Conservation (phyloP, 2,113 vertebrate species). For the Scolopax mira region DNA sequence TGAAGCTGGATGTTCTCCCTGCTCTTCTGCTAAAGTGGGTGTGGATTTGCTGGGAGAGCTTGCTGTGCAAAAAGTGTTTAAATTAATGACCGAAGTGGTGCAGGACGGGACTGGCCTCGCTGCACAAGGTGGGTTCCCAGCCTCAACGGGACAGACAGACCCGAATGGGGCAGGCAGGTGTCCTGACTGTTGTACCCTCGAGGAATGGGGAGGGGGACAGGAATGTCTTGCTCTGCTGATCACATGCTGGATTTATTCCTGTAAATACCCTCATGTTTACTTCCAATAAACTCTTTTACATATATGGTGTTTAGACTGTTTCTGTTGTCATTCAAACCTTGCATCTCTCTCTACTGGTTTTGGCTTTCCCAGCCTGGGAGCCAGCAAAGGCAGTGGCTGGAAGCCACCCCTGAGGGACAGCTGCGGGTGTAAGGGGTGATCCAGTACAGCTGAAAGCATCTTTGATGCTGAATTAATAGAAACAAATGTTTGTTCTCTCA, state of each 20-base stretch:
- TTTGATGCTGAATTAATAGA: background rate
- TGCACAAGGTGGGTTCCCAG: background rate
- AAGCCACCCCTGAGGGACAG: background rate
- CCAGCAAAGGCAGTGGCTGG: background rate
- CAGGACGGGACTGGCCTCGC: background rate
- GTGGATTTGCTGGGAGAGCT: background rate
- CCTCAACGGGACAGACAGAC: background rate
- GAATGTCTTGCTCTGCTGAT: background rate
- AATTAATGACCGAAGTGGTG: background rate
- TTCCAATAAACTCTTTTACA: slow-evolving; percentile 41
- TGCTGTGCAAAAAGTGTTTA: background rate
- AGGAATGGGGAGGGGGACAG: background rate
- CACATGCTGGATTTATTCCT: background rate
- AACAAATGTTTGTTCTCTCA: background rate
- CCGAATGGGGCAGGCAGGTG: background rate
- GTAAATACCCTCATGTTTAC: background rate
- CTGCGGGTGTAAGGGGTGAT: background rate
- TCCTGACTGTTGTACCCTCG: background rate
- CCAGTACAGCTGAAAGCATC: background rate
- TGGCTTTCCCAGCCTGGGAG: background rate
- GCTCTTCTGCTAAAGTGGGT: background rate
- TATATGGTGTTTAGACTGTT: rapidly evolving
- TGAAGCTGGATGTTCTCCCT: background rate
- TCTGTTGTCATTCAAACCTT: background rate
- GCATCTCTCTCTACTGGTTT: background rate